Conservation (phyloP, 2,888 invertebrate genomes). For the Thereva unica region DNA sequence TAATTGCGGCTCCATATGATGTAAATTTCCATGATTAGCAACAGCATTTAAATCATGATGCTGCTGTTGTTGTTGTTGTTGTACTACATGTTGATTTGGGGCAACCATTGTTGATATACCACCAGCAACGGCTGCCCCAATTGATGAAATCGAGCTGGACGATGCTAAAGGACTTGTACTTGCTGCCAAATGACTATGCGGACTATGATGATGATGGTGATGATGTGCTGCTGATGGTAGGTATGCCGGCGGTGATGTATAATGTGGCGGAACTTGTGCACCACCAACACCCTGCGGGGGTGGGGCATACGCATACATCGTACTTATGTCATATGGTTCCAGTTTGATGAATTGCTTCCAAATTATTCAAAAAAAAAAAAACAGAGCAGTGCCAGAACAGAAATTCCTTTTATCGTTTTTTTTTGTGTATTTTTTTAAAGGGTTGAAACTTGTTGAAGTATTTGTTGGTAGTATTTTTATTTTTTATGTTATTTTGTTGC, state of each 20-base stretch:
- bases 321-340: slow-evolving; percentile 46
- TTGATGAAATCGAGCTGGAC: slow-evolving; percentile 42
- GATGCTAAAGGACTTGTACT: slow-evolving; percentile 42
- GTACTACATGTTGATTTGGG: slow-evolving; percentile 42
- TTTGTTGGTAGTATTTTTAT: no score
- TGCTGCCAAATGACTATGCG: slow-evolving; percentile 35
- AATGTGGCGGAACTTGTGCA: slow-evolving; percentile 43
- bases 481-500: no score
- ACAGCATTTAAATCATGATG: slow-evolving; percentile 42
- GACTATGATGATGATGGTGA: slow-evolving; percentile 35
- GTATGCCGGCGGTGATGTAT: slow-evolving; percentile 43
- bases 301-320: slow-evolving; percentile 47
- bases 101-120: slow-evolving; percentile 44
- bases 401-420: neutral
- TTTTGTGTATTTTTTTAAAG: no score
- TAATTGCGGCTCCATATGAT: slow-evolving; percentile 44
- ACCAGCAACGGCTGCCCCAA: slow-evolving; percentile 44
- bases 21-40: slow-evolving; percentile 40
- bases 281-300: slow-evolving; percentile 44
- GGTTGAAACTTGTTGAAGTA: no score
- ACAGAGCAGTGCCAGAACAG: no score
- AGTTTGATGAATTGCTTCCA: slow-evolving; percentile 42
- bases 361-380: neutral
- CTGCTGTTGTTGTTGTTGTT: no score
- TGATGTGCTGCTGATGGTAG: slow-evolving; percentile 35